Evolutionary conservation across 2,888 invertebrate genomes (phyloP).

Genomic region (Uropetala carovei): DNA sequence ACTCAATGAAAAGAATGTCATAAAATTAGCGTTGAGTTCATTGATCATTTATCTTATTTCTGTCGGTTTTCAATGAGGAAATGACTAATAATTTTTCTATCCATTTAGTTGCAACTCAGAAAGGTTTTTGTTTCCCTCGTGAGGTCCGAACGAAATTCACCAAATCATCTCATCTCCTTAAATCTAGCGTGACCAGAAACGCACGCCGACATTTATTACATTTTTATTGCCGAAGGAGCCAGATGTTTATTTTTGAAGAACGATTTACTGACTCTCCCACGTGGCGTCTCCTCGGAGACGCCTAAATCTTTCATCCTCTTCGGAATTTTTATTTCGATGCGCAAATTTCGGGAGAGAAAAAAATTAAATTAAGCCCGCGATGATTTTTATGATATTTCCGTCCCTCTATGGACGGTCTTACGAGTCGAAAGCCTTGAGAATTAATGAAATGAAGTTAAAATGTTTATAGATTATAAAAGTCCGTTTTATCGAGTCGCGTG

Average conservation of each 20-base stretch:
- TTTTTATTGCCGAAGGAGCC: background rate
- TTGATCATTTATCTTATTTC: too few species aligned
- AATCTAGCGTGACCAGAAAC: background rate
- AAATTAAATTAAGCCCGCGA: constrained; percentile 30
- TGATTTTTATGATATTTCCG: background rate
- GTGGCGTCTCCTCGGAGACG: background rate
- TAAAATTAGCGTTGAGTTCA: too few species aligned
- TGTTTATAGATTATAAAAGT: background rate
- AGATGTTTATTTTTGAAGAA: constrained; percentile 22
- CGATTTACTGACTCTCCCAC: constrained; percentile 5
- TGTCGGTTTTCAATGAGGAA: too few species aligned
- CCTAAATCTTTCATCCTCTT: constrained; percentile 34
- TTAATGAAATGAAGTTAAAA: background rate
- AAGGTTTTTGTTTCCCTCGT: too few species aligned
- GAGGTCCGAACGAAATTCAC: background rate
- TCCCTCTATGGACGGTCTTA: background rate
- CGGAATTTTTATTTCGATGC: background rate
- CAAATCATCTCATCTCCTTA: background rate
- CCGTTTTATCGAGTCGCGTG: background rate
- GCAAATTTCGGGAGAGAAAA: background rate
- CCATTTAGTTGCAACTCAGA: too few species aligned
- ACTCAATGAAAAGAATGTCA: too few species aligned
- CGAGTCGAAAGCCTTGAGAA: background rate
- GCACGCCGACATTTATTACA: constrained; percentile 20
- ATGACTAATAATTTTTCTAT: too few species aligned